Evolutionary conservation across 2,113 vertebrate species (phyloP).

Genomic region (Leiothrix lutea): DNA sequence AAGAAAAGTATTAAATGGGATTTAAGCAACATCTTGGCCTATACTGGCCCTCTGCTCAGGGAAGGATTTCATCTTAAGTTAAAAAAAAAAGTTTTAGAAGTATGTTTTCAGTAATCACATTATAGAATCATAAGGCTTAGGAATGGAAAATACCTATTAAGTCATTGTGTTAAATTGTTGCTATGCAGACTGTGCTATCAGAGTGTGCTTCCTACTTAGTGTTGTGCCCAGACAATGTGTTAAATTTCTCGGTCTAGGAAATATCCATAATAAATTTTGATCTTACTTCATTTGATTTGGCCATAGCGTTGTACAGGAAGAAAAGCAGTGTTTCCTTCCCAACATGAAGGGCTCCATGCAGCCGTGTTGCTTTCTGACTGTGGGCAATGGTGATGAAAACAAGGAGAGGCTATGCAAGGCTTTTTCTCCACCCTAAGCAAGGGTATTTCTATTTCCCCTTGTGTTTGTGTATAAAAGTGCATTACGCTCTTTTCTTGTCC

Average conservation of each 20-base stretch:
- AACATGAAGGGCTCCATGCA: accelerated
- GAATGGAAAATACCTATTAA: background rate
- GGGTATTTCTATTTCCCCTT: background rate
- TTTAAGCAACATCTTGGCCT: constrained; percentile 17
- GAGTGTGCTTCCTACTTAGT: background rate
- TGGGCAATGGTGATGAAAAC: background rate
- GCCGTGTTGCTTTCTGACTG: background rate
- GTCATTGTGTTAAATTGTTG: background rate
- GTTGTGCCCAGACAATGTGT: background rate
- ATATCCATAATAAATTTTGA: background rate
- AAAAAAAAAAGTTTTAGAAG: background rate
- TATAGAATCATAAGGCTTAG: background rate
- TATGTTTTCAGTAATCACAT: background rate
- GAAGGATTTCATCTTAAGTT: background rate
- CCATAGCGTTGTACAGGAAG: background rate
- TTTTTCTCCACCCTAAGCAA: background rate
- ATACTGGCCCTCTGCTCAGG: background rate
- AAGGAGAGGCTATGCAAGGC: background rate
- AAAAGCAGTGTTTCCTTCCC: background rate
- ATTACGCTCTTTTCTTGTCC: background rate
- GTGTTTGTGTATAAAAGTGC: background rate
- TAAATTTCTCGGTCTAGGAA: background rate
- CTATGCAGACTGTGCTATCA: background rate
- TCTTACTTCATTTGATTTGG: background rate
- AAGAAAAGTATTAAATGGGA: constrained; percentile 24